Percentiles rank a stretch among this genome's conserved stretches.
Conservation (phyloP, 2,888 invertebrate species). For the Cryptocephalus primarius region DNA sequence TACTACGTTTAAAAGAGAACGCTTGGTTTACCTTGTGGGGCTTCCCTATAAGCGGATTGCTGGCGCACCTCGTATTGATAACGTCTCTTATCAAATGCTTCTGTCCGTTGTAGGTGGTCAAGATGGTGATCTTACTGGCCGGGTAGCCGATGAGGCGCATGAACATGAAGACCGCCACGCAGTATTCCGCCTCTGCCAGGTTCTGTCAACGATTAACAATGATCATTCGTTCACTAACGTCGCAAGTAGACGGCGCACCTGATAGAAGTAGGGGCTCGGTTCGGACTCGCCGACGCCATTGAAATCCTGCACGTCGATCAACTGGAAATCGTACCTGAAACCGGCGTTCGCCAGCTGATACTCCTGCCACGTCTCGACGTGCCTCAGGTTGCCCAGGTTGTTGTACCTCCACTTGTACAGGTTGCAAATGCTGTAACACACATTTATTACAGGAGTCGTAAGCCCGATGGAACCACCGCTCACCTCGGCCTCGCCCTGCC, state of each 20-base stretch:
- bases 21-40: slow-evolving; percentile 75
- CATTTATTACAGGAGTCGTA: too few relatives aligned
- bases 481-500: slow-evolving; percentile 84
- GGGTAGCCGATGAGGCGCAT: slow-evolving; percentile 97
- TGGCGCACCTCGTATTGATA: slow-evolving; percentile 83
- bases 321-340: slow-evolving; percentile 84
- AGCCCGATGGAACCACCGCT: slow-evolving; percentile 1
- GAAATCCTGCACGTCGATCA: slow-evolving; percentile 93
- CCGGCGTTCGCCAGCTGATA: slow-evolving; percentile 89
- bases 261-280: slow-evolving; percentile 97
- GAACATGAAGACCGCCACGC: slow-evolving; percentile 96
- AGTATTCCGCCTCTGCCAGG: slow-evolving; percentile 84
- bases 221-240: not conserved
- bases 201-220: slow-evolving; percentile 42
- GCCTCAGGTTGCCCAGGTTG: slow-evolving; percentile 85
- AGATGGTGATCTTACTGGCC: slow-evolving; percentile 89
- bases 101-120: slow-evolving; percentile 99
- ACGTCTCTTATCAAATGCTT: slow-evolving; percentile 96
- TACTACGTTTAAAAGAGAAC: too few relatives aligned
- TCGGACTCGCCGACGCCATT: slow-evolving; percentile 95
- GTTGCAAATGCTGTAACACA: slow-evolving; percentile 73
- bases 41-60: slow-evolving; percentile 88
- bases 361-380: slow-evolving; percentile 74
- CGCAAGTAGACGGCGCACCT: slow-evolving; percentile 43
- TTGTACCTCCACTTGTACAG: slow-evolving; percentile 96